Conservation (phyloP, 1,140 invertebrate genomes). For the Dolichoris vasculosae region DNA sequence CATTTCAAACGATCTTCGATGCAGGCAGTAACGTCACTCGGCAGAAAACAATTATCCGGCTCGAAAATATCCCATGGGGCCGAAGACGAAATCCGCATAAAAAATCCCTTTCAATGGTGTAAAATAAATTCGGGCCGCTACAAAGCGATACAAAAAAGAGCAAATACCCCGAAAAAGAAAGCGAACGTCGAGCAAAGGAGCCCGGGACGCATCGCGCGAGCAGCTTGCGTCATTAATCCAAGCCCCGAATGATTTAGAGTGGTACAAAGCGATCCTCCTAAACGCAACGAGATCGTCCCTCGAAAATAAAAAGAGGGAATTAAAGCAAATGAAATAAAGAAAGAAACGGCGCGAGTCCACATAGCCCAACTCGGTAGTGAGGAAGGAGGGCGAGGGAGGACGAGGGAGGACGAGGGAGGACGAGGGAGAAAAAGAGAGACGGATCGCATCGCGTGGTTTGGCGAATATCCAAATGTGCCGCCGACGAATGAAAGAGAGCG, state of each 20-base stretch:
- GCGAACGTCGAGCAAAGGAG: slow-evolving; percentile 11
- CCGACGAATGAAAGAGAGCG: slow-evolving; percentile 29
- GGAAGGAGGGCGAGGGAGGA: background rate
- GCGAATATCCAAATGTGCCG: slow-evolving; percentile 41
- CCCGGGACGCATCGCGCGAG: slow-evolving; percentile 3
- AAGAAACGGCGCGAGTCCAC: slow-evolving; percentile 11
- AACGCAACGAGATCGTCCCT: slow-evolving; percentile 37
- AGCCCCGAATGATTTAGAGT: slow-evolving; percentile 52
- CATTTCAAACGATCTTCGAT: background rate
- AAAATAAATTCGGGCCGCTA: background rate
- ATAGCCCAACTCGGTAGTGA: background rate
- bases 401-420: background rate
- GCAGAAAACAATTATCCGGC: background rate
- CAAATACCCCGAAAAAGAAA: slow-evolving; percentile 2
- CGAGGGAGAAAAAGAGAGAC: slow-evolving; percentile 23
- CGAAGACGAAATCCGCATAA: background rate
- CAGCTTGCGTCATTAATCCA: slow-evolving; percentile 56
- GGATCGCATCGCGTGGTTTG: slow-evolving; percentile 37
- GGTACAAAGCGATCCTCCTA: slow-evolving; percentile 56
- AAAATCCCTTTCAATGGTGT: background rate
- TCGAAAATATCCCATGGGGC: background rate
- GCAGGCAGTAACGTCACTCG: background rate
- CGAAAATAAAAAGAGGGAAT: slow-evolving; percentile 20
- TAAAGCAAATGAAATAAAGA: slow-evolving; percentile 30
- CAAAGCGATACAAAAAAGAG: background rate